These are phyloP conservation scores for Polyommatus icarus DNA, from an alignment of 2,888 invertebrate genomes.

Conservation along the genomic window DNA sequence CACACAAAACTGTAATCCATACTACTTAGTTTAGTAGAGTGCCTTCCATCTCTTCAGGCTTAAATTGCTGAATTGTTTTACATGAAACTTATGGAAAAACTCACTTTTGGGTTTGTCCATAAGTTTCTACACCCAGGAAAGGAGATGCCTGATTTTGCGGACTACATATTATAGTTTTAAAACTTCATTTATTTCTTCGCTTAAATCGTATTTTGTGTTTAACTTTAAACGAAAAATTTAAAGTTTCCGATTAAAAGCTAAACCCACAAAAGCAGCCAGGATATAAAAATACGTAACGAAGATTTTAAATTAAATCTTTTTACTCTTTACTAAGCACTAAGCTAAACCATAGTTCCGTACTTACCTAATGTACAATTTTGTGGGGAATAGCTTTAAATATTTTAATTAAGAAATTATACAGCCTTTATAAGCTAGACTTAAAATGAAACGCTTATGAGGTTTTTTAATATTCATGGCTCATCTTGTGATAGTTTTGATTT, in stretches of 20 bases:
- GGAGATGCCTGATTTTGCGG: too few relatives aligned
- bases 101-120: too few relatives aligned
- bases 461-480: conserved; percentile 6
- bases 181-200: too few relatives aligned
- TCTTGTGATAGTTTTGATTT: neutral
- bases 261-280: neutral
- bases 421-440: neutral
- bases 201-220: too few relatives aligned
- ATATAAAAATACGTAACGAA: neutral
- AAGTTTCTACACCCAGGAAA: too few relatives aligned
- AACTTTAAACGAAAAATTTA: neutral
- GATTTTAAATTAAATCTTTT: neutral
- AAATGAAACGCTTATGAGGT: neutral
- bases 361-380: neutral
- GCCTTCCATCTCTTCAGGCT: too few relatives aligned
- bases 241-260: neutral
- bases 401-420: conserved; percentile 5
- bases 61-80: too few relatives aligned
- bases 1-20: too few relatives aligned
- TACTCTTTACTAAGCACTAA: neutral
- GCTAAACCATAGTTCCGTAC: neutral
- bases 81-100: too few relatives aligned
- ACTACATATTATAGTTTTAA: too few relatives aligned
- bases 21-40: too few relatives aligned
- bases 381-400: conserved; percentile 1